Evolutionary conservation across 35 echinoderm and acorn worm genomes (phyloP).

Genomic region (Apostichopus parvimensis): DNA sequence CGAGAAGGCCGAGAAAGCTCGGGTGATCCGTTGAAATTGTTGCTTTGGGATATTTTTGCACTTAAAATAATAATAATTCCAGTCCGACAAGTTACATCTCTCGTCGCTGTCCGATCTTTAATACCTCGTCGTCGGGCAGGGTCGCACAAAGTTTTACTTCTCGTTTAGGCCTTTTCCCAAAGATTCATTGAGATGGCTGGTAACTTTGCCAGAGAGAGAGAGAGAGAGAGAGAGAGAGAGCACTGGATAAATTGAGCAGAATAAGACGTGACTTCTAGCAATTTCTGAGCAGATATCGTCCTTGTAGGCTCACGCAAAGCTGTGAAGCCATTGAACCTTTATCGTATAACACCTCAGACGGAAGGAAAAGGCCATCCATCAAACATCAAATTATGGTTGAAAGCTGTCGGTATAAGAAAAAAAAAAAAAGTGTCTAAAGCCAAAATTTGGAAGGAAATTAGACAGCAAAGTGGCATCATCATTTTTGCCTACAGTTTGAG

Average conservation of each 20-base stretch:
- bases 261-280: neutral
- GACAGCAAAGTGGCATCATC: too few relatives aligned
- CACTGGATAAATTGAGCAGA: neutral
- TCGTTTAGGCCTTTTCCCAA: neutral
- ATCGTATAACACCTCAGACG: neutral
- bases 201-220: neutral
- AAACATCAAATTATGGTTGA: neutral
- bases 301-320: neutral
- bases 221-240: neutral
- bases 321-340: neutral
- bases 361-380: neutral
- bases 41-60: neutral
- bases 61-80: neutral
- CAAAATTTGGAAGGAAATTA: too few relatives aligned
- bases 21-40: neutral
- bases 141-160: neutral
- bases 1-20: neutral
- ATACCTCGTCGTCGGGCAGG: too few relatives aligned
- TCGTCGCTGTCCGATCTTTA: too few relatives aligned
- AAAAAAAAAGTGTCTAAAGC: too few relatives aligned
- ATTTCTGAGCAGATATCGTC: neutral
- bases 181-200: neutral
- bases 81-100: neutral
- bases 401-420: neutral
- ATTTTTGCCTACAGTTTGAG: too few relatives aligned